phyloP scores from a whole-genome alignment of 2,113 vertebrate genomes.

The Odocoileus hemionus region DNA sequence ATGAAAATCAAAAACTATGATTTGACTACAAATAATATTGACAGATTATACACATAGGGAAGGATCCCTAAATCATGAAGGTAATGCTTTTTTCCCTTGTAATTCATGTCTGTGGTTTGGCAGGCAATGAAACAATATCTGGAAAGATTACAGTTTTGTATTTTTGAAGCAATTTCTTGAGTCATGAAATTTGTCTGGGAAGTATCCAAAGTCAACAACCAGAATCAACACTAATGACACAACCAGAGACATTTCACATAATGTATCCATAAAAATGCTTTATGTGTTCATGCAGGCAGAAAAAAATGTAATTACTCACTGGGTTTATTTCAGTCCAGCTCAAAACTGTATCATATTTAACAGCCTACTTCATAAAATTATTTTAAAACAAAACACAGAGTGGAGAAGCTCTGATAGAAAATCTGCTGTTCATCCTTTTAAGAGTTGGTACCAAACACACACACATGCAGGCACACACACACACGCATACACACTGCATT shows the following conservation, averaged over 20 bases:
- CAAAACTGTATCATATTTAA: conserved; percentile 15
- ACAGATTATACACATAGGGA: conserved; percentile 4
- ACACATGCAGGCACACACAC: background rate
- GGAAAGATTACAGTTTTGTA: conserved; percentile 21
- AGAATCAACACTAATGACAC: background rate
- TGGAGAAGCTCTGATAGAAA: background rate
- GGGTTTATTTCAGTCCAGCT: background rate
- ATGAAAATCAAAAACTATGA: conserved; percentile 9
- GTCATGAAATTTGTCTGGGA: conserved; percentile 29
- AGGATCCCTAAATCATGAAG: background rate
- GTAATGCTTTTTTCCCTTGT: background rate
- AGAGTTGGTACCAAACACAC: background rate
- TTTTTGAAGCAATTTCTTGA: conserved; percentile 30
- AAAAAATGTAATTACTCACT: conserved; percentile 30
- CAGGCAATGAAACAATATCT: conserved; percentile 10
- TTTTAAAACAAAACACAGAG: conserved; percentile 31
- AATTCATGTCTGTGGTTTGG: background rate
- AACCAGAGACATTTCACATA: background rate
- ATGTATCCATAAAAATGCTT: background rate
- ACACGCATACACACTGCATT: background rate
- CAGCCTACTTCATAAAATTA: background rate
- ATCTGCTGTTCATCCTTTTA: background rate
- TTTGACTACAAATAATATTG: conserved; percentile 17
- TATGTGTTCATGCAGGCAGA: background rate
- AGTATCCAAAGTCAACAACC: conserved; percentile 28